A percentile compares a stretch with the other conserved stretches of the same genome.
Conservation (phyloP, 1,140 invertebrate species). For the Chironomus striatipennis region DNA sequence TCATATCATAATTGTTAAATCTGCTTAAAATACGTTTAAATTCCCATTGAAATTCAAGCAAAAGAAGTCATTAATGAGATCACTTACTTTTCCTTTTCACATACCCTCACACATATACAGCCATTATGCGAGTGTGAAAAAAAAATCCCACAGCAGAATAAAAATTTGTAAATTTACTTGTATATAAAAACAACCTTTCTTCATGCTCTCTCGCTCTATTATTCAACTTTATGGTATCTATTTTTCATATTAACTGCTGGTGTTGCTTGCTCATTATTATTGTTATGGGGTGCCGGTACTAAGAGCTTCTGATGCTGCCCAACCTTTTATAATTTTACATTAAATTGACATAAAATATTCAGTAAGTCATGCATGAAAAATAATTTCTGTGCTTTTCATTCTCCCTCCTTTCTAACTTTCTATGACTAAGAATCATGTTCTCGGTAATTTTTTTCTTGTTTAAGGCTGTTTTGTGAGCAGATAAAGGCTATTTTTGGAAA, state of each 20-base stretch:
- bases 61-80: too few species aligned
- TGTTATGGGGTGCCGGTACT: neutral
- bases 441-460: neutral
- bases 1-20: too few species aligned
- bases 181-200: neutral
- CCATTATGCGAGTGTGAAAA: too few species aligned
- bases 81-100: too few species aligned
- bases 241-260: neutral
- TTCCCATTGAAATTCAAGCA: too few species aligned
- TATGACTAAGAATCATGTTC: neutral
- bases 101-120: too few species aligned
- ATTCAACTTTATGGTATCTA: neutral
- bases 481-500: neutral
- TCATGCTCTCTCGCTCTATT: neutral
- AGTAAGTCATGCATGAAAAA: conserved; percentile 10
- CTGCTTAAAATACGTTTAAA: too few species aligned
- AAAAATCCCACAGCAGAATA: too few species aligned
- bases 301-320: neutral
- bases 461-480: neutral
- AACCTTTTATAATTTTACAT: conserved; percentile 12
- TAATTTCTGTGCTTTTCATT: neutral
- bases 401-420: neutral
- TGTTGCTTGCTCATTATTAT: conserved; percentile 13
- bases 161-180: neutral
- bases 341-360: conserved; percentile 24